Evolutionary conservation across 30 jellyfish, hydroid and myxozoan genomes (phyloP).

Genomic region (Chironex yamaguchii): DNA sequence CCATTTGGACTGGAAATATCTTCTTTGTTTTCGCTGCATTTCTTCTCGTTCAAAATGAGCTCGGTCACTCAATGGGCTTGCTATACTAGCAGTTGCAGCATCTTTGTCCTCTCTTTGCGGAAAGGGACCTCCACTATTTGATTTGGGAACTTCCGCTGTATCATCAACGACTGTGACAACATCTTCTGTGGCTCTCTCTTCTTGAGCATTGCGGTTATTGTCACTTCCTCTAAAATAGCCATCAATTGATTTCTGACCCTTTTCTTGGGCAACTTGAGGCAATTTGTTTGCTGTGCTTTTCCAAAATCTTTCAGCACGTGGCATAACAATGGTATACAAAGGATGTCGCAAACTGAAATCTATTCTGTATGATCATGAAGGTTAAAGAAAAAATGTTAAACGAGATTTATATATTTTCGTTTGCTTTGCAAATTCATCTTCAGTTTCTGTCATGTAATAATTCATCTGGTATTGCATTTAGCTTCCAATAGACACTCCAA

Average conservation of each 20-base stretch:
- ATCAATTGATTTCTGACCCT: slow-evolving; percentile 35
- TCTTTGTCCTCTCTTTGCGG: slow-evolving; percentile 20
- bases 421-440: too few species aligned
- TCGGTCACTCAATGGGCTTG: slow-evolving; percentile 49
- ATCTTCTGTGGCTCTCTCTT: slow-evolving; percentile 1
- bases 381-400: too few species aligned
- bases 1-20: slow-evolving; percentile 34
- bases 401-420: too few species aligned
- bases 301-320: slow-evolving; percentile 35
- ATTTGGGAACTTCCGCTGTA: slow-evolving; percentile 29
- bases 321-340: slow-evolving; percentile 14
- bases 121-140: slow-evolving; percentile 21
- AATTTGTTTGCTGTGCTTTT: slow-evolving; percentile 33
- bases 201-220: slow-evolving; percentile 16
- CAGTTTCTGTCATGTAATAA: too few species aligned
- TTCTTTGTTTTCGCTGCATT: slow-evolving; percentile 46
- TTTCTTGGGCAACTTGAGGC: slow-evolving; percentile 35
- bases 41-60: slow-evolving; percentile 27
- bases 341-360: too few species aligned
- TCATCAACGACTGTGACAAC: slow-evolving; percentile 38
- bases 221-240: slow-evolving; percentile 31
- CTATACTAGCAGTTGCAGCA: slow-evolving; percentile 20
- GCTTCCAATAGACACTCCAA: too few species aligned
- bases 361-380: too few species aligned
- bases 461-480: too few species aligned